phyloP scores from a whole-genome alignment of 2,797 vertebrate genomes.

The Lagocephalus sceleratus region DNA sequence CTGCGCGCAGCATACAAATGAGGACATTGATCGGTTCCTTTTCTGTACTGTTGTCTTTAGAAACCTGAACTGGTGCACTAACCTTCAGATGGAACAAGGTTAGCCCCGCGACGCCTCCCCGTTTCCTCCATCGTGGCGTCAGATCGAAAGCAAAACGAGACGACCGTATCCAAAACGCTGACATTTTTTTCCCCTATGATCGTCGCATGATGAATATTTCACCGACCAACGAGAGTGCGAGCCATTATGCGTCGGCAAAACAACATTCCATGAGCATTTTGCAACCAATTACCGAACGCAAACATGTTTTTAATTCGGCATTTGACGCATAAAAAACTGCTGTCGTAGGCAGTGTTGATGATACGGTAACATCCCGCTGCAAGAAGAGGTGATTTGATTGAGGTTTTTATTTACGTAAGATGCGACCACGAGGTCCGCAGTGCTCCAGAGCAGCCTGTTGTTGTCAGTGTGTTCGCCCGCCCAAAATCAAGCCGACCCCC shows the following conservation, averaged over 20 bases:
- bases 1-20: slow-evolving; percentile 70
- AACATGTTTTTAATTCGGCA: no score
- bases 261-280: no score
- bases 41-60: slow-evolving; percentile 38
- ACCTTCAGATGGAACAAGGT: slow-evolving; percentile 28
- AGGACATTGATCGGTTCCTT: slow-evolving; percentile 54
- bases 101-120: background rate
- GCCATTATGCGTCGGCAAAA: no score
- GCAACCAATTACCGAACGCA: no score
- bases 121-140: background rate
- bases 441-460: slow-evolving; percentile 40
- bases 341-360: no score
- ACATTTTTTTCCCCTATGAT: no score
- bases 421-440: slow-evolving; percentile 56
- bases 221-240: no score
- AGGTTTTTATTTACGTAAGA: slow-evolving; percentile 22
- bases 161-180: no score
- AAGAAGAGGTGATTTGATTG: background rate
- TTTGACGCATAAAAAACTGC: no score
- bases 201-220: no score
- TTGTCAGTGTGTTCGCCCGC: slow-evolving; percentile 25
- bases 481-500: slow-evolving; percentile 6
- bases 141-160: background rate
- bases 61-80: slow-evolving; percentile 35
- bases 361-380: background rate